Percentiles rank a stretch among this genome's conserved stretches.
Conservation (phyloP, 2,113 vertebrate species). For the Myocastor coypus region DNA sequence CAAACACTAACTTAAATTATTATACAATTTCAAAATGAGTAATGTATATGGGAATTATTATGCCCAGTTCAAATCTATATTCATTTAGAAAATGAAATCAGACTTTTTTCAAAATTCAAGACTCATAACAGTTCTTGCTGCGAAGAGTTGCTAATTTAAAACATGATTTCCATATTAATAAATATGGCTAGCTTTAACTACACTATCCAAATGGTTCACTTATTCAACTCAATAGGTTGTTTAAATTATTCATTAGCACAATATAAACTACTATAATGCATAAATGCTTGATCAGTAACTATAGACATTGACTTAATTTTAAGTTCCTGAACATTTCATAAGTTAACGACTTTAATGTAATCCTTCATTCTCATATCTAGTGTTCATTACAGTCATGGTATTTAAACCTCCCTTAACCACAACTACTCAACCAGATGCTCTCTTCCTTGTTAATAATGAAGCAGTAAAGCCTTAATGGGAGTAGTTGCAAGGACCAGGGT, state of each 20-base stretch:
- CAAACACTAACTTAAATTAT: slow-evolving; percentile 68
- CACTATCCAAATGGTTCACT: neutral
- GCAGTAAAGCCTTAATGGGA: slow-evolving; percentile 70
- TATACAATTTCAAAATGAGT: slow-evolving; percentile 52
- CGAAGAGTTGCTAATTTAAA: slow-evolving; percentile 48
- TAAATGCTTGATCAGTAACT: neutral
- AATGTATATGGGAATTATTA: neutral
- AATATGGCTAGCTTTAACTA: neutral
- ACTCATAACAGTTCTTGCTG: neutral
- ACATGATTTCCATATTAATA: neutral
- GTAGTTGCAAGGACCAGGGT: slow-evolving; percentile 44
- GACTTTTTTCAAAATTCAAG: slow-evolving; percentile 36
- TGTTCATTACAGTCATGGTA: slow-evolving; percentile 52
- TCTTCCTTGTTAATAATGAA: slow-evolving; percentile 68
- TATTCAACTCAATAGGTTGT: neutral
- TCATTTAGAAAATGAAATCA: slow-evolving; percentile 49
- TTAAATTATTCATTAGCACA: neutral
- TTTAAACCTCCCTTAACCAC: slow-evolving; percentile 70
- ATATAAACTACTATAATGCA: neutral
- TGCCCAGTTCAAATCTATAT: neutral
- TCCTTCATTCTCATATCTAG: slow-evolving; percentile 43
- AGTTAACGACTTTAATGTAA: slow-evolving; percentile 55
- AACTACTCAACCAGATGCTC: neutral
- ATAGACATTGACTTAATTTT: slow-evolving; percentile 14
- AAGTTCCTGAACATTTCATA: neutral